phyloP scores from a whole-genome alignment of 1,140 invertebrate genomes.

The Drosophila ficusphila region DNA sequence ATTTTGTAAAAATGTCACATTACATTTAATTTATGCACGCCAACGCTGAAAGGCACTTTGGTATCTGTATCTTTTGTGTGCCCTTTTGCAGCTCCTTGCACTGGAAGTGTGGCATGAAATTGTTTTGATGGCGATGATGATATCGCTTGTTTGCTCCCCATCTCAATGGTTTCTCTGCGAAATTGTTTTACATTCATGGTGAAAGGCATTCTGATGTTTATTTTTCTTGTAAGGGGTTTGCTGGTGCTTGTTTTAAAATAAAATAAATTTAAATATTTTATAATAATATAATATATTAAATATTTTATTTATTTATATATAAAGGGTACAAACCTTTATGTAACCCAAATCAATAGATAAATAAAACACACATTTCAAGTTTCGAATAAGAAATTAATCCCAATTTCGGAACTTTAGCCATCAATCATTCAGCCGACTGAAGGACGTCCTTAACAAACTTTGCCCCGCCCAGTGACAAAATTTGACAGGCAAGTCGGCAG shows the following conservation, averaged over 20 bases:
- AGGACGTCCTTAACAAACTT: conserved; percentile 6
- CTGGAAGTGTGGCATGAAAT: conserved; percentile 74
- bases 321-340: neutral
- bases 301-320: neutral
- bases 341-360: too few relatives aligned
- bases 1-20: conserved; percentile 84
- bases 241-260: neutral
- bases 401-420: conserved; percentile 5
- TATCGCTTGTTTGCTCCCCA: conserved; percentile 9
- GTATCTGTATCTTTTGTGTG: conserved; percentile 23
- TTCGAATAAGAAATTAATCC: conserved; percentile 6
- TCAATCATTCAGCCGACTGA: conserved; percentile 27
- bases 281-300: too few relatives aligned
- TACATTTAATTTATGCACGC: conserved; percentile 83
- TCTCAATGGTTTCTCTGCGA: neutral
- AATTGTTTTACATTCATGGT: neutral
- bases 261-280: neutral
- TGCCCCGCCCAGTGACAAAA: conserved; percentile 41
- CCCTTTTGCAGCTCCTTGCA: conserved; percentile 20
- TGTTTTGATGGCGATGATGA: conserved; percentile 54
- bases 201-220: neutral
- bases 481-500: conserved; percentile 45
- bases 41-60: conserved; percentile 45
- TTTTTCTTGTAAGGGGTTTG: neutral
- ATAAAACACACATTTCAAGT: neutral